Conservation (phyloP, 37 sponge, comb jelly and placozoan species). For the Cladorhizidae sp. region DNA sequence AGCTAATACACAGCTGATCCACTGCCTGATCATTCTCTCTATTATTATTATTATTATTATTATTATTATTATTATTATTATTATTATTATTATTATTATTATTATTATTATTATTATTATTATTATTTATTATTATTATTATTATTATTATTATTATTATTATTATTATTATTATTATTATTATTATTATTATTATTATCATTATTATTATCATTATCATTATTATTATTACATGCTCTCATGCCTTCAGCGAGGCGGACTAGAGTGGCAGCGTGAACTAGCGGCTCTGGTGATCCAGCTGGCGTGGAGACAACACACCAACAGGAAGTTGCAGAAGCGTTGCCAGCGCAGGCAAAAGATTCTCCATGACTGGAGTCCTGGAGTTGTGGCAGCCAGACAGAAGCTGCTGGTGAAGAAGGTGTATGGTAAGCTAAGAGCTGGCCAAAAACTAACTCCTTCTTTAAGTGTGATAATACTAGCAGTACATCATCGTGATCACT, state of each 20-base stretch:
- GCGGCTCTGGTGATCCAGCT: conserved; percentile 95
- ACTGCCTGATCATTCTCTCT: too few species aligned
- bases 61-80: too few species aligned
- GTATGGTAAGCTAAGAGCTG: conserved; percentile 64
- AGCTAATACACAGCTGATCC: too few species aligned
- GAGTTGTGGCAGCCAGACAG: conserved; percentile 87
- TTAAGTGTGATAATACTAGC: neutral
- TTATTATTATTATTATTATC: too few species aligned
- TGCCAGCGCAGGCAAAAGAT: conserved; percentile 54
- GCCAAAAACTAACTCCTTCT: neutral
- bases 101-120: too few species aligned
- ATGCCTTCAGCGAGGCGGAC: conserved; percentile 50
- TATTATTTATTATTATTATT: too few species aligned
- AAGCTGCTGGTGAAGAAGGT: conserved; percentile 67
- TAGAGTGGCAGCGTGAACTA: conserved; percentile 84
- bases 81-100: too few species aligned
- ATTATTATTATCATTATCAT: neutral
- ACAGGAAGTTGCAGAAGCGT: conserved; percentile 54
- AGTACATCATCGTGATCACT: too few species aligned
- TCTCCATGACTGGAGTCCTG: conserved; percentile 90
- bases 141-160: too few species aligned
- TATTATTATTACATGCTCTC: neutral
- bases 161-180: too few species aligned
- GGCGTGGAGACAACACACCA: conserved; percentile 87
- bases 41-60: too few species aligned